phyloP scores from a whole-genome alignment of 2,888 invertebrate species.

The Steromphala cineraria region DNA sequence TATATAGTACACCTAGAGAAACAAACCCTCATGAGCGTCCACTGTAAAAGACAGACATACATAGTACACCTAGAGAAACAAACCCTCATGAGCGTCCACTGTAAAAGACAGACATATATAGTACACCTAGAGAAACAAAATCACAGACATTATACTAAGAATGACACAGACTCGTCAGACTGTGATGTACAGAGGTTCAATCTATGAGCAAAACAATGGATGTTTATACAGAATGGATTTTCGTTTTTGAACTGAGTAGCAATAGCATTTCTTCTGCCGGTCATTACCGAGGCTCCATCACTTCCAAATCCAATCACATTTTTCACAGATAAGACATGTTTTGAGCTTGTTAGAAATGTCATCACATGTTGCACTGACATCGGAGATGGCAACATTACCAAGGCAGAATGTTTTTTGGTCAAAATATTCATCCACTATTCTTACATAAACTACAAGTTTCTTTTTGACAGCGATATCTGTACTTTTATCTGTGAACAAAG shows the following conservation, averaged over 20 bases:
- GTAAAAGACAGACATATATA: conserved; percentile 33
- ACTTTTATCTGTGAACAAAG: too few species aligned
- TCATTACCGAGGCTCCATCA: too few species aligned
- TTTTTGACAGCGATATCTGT: too few species aligned
- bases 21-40: conserved; percentile 96
- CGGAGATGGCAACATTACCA: background rate
- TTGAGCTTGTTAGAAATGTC: too few species aligned
- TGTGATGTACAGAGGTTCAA: conserved; percentile 63
- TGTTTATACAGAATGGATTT: background rate
- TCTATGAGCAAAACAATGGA: background rate
- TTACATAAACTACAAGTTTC: too few species aligned
- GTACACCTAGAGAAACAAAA: too few species aligned
- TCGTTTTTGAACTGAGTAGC: background rate
- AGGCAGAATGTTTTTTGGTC: background rate
- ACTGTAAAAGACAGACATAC: conserved; percentile 78
- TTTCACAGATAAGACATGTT: too few species aligned
- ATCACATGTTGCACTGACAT: background rate
- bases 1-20: conserved; percentile 77
- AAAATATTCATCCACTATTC: too few species aligned
- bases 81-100: conserved; percentile 98
- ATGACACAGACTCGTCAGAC: conserved; percentile 94
- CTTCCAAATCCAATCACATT: too few species aligned
- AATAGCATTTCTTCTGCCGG: background rate
- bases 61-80: conserved; percentile 80
- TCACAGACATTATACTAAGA: conserved; percentile 80